phyloP scores from a whole-genome alignment of 2,888 invertebrate genomes.

The Eledona agricola region DNA sequence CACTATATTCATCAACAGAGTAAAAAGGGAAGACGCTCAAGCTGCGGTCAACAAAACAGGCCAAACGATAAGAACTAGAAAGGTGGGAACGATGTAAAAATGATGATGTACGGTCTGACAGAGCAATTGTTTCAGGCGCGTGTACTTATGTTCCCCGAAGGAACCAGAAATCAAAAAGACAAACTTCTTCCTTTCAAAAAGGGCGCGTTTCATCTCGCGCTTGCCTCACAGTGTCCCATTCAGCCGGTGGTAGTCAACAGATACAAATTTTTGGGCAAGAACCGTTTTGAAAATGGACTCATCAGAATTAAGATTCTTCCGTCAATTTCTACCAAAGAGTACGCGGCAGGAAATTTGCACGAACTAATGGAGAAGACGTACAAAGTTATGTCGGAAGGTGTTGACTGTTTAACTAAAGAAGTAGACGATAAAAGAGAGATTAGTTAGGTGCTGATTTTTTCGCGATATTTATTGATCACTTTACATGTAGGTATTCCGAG shows the following conservation, averaged over 20 bases:
- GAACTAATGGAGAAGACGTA: conserved; percentile 73
- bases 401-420: conserved; percentile 65
- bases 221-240: conserved; percentile 83
- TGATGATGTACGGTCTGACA: too few relatives aligned
- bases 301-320: conserved; percentile 79
- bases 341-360: conserved; percentile 71
- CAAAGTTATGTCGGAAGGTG: conserved; percentile 73
- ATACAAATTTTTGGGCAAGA: conserved; percentile 74
- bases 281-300: conserved; percentile 72
- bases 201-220: conserved; percentile 94
- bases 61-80: conserved; percentile 70
- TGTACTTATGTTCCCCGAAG: conserved; percentile 91
- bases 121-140: conserved; percentile 75
- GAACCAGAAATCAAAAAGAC: conserved; percentile 82
- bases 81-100: conserved; percentile 65
- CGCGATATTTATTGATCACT: too few relatives aligned
- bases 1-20: conserved; percentile 86
- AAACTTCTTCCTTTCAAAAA: conserved; percentile 91
- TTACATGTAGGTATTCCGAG: too few relatives aligned
- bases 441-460: conserved; percentile 1
- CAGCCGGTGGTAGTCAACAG: conserved; percentile 89
- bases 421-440: conserved; percentile 24
- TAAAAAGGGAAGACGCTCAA: conserved; percentile 75
- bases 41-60: conserved; percentile 78
- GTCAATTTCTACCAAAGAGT: conserved; percentile 72